These are phyloP conservation scores for Loripinus fragilis DNA, from an alignment of 2,888 invertebrate species.

Conservation along the genomic window DNA sequence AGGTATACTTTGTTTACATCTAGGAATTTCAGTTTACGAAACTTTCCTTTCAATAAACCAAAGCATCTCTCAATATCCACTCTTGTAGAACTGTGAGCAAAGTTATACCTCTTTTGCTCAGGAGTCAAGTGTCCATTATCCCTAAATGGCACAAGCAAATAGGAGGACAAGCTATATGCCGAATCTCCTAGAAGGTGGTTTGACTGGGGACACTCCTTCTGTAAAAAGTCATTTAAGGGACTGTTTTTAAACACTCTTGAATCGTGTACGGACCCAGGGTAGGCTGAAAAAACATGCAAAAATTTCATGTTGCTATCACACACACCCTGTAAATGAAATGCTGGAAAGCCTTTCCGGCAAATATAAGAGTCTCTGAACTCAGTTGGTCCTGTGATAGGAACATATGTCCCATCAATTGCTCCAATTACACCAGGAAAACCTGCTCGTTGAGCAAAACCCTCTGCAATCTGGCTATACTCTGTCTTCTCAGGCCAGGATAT, in stretches of 20 bases:
- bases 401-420: conserved; percentile 43
- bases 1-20: conserved; percentile 5
- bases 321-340: conserved; percentile 50
- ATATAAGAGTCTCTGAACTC: conserved; percentile 36
- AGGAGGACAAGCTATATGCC: conserved; percentile 36
- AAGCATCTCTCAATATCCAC: conserved; percentile 41
- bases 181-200: conserved; percentile 39
- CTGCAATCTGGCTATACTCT: conserved; percentile 5
- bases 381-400: conserved; percentile 37
- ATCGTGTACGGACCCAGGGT: conserved; percentile 55
- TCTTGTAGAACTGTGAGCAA: conserved; percentile 28
- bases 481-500: background rate
- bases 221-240: conserved; percentile 27
- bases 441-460: conserved; percentile 25
- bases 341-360: conserved; percentile 43
- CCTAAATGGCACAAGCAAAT: conserved; percentile 38
- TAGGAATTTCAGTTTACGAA: conserved; percentile 26
- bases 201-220: conserved; percentile 23
- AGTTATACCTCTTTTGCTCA: conserved; percentile 30
- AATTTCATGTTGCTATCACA: conserved; percentile 45
- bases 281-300: conserved; percentile 42
- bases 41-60: conserved; percentile 40
- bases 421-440: conserved; percentile 45
- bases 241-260: conserved; percentile 43
- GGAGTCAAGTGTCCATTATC: conserved; percentile 34